These are phyloP conservation scores for Dynastes tityus DNA, from an alignment of 2,888 invertebrate genomes.

Conservation along the genomic window DNA sequence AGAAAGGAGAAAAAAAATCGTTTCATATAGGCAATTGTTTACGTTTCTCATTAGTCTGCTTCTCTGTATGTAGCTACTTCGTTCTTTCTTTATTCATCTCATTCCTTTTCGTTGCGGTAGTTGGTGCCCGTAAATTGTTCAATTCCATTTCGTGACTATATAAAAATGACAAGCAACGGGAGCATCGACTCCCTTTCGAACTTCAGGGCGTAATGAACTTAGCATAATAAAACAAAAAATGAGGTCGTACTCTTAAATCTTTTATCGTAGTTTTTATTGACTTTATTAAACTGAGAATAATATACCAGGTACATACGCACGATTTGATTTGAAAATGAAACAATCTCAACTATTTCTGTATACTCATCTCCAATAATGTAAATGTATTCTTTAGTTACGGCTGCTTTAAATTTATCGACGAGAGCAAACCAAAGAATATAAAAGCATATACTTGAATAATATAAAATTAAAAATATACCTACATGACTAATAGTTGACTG, in stretches of 20 bases:
- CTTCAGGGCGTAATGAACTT: constrained; percentile 22
- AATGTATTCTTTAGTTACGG: neutral
- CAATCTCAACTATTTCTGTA: neutral
- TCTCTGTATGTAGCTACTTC: constrained; percentile 1
- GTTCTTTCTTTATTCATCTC: constrained; percentile 13
- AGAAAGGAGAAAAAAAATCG: constrained; percentile 28
- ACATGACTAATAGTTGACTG: too few relatives aligned
- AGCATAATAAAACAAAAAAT: constrained; percentile 18
- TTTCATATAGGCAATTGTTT: constrained; percentile 44
- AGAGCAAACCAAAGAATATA: too few relatives aligned
- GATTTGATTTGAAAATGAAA: neutral
- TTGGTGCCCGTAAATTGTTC: constrained; percentile 8
- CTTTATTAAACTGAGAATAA: neutral
- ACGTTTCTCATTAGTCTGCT: constrained; percentile 37
- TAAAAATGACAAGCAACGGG: constrained; percentile 42
- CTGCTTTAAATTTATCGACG: too few relatives aligned
- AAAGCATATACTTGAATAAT: too few relatives aligned
- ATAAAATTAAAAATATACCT: too few relatives aligned
- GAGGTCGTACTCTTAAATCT: constrained; percentile 5
- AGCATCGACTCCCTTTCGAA: constrained; percentile 33
- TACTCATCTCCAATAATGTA: neutral
- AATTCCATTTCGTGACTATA: constrained; percentile 37
- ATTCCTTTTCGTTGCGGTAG: constrained; percentile 13
- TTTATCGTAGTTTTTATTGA: neutral
- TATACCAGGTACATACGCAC: neutral